Evolutionary conservation across 2,113 vertebrate species (phyloP).

Genomic region (Pelodiscus sinensis): DNA sequence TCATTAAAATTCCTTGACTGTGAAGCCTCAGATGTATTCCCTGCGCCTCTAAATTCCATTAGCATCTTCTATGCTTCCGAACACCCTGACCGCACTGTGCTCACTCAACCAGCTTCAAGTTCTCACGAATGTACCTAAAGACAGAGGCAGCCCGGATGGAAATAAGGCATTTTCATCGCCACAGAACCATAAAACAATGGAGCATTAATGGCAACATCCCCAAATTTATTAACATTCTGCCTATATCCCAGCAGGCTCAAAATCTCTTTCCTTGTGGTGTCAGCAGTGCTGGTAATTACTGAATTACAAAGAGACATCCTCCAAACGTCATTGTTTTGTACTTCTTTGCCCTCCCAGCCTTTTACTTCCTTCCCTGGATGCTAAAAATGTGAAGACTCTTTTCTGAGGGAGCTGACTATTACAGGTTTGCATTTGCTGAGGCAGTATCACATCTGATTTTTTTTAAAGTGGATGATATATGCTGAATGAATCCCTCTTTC

Average conservation of each 20-base stretch:
- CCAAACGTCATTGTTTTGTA: not conserved
- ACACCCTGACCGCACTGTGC: constrained; percentile 35
- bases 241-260: not conserved
- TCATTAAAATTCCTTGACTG: constrained; percentile 78
- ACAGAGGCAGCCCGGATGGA: not conserved
- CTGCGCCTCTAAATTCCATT: constrained; percentile 78
- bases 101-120: constrained; percentile 50
- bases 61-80: constrained; percentile 78
- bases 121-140: constrained; percentile 27
- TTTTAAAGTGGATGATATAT: not conserved
- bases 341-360: not conserved
- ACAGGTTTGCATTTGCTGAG: not conserved
- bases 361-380: not conserved
- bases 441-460: not conserved
- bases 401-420: not conserved
- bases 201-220: not conserved
- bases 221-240: not conserved
- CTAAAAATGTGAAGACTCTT: not conserved
- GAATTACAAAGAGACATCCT: constrained; percentile 40
- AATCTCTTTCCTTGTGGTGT: constrained; percentile 14
- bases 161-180: not conserved
- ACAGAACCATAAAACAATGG: not conserved
- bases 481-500: not conserved
- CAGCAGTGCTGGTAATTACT: constrained; percentile 48
- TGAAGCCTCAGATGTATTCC: constrained; percentile 80